These are phyloP conservation scores for Rhabditoides inermis DNA, from an alignment of 2,888 invertebrate species.

Conservation along the genomic window DNA sequence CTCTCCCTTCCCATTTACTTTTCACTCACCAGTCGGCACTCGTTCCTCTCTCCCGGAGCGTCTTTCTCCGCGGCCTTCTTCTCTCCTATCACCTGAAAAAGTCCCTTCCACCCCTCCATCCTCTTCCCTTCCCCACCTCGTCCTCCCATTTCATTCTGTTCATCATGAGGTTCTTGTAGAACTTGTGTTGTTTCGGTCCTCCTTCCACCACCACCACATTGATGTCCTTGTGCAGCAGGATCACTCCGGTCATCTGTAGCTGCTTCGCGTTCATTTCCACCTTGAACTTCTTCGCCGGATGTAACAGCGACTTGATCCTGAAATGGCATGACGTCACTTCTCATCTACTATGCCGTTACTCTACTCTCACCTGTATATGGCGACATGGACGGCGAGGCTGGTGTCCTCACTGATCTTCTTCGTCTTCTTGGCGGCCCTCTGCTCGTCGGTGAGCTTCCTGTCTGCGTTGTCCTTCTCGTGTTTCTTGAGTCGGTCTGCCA, in stretches of 20 bases:
- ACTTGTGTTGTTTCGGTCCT: slow-evolving; percentile 88
- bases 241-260: slow-evolving; percentile 86
- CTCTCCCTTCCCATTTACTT: neutral
- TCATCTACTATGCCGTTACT: neutral
- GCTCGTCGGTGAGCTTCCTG: slow-evolving; percentile 81
- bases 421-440: slow-evolving; percentile 81
- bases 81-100: slow-evolving; percentile 45
- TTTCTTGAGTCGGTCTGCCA: slow-evolving; percentile 82
- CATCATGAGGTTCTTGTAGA: slow-evolving; percentile 85
- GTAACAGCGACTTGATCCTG: slow-evolving; percentile 76
- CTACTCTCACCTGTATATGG: slow-evolving; percentile 72
- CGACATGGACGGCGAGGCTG: slow-evolving; percentile 72
- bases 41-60: slow-evolving; percentile 38
- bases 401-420: slow-evolving; percentile 85
- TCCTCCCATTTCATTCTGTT: slow-evolving; percentile 93
- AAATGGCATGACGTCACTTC: slow-evolving; percentile 5
- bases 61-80: slow-evolving; percentile 41
- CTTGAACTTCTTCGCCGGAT: slow-evolving; percentile 89
- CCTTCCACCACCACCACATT: slow-evolving; percentile 95
- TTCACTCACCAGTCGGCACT: slow-evolving; percentile 37
- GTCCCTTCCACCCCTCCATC: too few species aligned
- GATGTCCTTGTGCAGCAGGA: slow-evolving; percentile 85
- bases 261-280: slow-evolving; percentile 94
- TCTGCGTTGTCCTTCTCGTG: slow-evolving; percentile 69
- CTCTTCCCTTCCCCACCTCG: too few species aligned